These are phyloP conservation scores for Propithecus perrieri DNA, from an alignment of 2,797 vertebrate genomes.

Conservation along the genomic window DNA sequence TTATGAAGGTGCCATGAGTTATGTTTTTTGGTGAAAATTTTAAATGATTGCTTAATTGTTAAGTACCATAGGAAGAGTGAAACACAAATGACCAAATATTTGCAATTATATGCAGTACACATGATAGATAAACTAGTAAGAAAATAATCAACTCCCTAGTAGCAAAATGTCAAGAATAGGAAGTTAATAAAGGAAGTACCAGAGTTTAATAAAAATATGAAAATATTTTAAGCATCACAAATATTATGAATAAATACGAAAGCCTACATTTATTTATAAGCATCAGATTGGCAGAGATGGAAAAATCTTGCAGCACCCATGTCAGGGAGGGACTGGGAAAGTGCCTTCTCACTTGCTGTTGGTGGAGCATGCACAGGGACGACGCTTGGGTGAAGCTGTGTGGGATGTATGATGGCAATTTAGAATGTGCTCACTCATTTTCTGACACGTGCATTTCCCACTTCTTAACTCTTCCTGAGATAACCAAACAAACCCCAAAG, in stretches of 20 bases:
- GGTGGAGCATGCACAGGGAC: not conserved
- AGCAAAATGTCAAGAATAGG: not conserved
- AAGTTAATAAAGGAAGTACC: not conserved
- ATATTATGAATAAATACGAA: not conserved
- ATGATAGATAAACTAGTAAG: not conserved
- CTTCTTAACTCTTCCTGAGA: not conserved
- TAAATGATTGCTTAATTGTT: not conserved
- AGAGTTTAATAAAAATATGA: not conserved
- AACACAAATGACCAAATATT: not conserved
- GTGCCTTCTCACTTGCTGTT: not conserved
- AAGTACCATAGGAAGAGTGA: not conserved
- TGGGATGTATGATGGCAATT: not conserved
- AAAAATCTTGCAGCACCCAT: not conserved
- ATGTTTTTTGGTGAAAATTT: not conserved
- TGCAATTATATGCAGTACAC: not conserved
- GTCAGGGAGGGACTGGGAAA: not conserved
- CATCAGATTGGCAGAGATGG: not conserved
- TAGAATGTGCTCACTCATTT: not conserved
- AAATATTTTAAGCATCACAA: not conserved
- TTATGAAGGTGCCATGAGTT: not conserved
- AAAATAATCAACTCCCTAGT: not conserved
- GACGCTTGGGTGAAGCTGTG: not conserved
- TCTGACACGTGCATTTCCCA: not conserved
- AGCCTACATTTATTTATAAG: not conserved
- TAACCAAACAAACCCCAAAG: not conserved